Conservation (phyloP, 2,797 vertebrate species). For the Pseudopleuronectes americanus region DNA sequence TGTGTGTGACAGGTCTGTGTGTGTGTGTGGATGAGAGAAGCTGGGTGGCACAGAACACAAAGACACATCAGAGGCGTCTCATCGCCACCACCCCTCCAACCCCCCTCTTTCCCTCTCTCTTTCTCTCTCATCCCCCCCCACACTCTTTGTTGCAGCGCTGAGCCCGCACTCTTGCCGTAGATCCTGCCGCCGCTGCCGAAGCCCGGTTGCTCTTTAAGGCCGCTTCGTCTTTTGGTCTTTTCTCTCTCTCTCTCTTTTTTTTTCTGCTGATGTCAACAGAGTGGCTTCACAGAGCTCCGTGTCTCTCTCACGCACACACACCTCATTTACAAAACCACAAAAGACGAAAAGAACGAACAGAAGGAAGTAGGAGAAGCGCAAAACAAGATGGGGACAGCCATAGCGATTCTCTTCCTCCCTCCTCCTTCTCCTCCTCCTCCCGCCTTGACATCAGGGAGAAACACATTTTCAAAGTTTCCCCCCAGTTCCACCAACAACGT, state of each 20-base stretch:
- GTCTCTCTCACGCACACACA: constrained; percentile 69
- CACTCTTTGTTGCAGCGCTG: constrained; percentile 81
- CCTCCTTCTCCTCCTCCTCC: constrained; percentile 38
- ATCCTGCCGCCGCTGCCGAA: constrained; percentile 61
- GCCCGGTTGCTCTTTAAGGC: constrained; percentile 79
- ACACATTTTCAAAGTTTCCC: constrained; percentile 75
- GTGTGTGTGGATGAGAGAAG: constrained; percentile 63
- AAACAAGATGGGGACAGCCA: constrained; percentile 77
- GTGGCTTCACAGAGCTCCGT: constrained; percentile 80
- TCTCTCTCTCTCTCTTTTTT: constrained; percentile 48
- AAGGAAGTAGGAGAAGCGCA: constrained; percentile 56
- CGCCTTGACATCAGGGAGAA: constrained; percentile 64
- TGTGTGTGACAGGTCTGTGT: constrained; percentile 14
- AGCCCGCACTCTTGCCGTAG: constrained; percentile 80
- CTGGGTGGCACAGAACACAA: constrained; percentile 74
- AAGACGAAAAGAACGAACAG: constrained; percentile 64
- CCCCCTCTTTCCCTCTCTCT: not conserved
- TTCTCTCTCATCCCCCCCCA: constrained; percentile 65
- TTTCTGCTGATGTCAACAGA: constrained; percentile 86
- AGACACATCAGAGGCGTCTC: constrained; percentile 76
- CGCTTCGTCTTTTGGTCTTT: constrained; percentile 73
- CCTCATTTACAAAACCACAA: constrained; percentile 84
- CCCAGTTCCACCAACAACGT: constrained; percentile 57
- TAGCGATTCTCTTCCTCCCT: constrained; percentile 55
- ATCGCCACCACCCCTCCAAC: constrained; percentile 44